phyloP scores from a whole-genome alignment of 2,113 vertebrate species.

The Istiophorus platypterus region DNA sequence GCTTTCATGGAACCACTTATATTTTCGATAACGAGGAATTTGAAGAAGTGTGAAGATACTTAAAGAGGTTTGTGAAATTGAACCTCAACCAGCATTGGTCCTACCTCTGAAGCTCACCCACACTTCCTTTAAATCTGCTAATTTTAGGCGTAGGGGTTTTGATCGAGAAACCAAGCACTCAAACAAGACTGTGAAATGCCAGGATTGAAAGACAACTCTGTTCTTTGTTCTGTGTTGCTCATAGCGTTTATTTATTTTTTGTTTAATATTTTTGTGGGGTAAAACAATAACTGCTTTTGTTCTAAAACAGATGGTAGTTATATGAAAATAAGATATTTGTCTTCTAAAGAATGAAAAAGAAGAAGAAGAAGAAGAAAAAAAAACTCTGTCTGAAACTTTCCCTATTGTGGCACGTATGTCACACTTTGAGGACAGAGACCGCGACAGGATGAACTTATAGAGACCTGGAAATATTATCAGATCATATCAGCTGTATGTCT shows the following conservation, averaged over 20 bases:
- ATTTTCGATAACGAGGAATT: not conserved
- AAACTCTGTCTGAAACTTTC: slow-evolving; percentile 5
- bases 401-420: slow-evolving; percentile 1
- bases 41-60: slow-evolving; percentile 30
- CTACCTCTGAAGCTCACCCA: slow-evolving; percentile 63
- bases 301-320: not conserved
- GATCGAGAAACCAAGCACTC: slow-evolving; percentile 43
- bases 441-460: slow-evolving; percentile 23
- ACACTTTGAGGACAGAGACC: slow-evolving; percentile 15
- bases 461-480: slow-evolving; percentile 54
- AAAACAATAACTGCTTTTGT: not conserved
- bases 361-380: not conserved
- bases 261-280: not conserved
- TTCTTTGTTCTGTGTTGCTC: not conserved
- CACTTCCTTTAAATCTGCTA: slow-evolving; percentile 73
- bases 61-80: slow-evolving; percentile 58
- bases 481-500: slow-evolving; percentile 68
- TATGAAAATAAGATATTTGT: slow-evolving; percentile 1
- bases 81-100: slow-evolving; percentile 40
- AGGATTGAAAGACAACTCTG: not conserved
- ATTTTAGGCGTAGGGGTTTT: slow-evolving; percentile 71
- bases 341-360: not conserved
- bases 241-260: not conserved
- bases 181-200: not conserved
- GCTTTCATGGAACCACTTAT: slow-evolving; percentile 6